Evolutionary conservation across 1,140 invertebrate species (phyloP).

Genomic region (Aphis gossypii): DNA sequence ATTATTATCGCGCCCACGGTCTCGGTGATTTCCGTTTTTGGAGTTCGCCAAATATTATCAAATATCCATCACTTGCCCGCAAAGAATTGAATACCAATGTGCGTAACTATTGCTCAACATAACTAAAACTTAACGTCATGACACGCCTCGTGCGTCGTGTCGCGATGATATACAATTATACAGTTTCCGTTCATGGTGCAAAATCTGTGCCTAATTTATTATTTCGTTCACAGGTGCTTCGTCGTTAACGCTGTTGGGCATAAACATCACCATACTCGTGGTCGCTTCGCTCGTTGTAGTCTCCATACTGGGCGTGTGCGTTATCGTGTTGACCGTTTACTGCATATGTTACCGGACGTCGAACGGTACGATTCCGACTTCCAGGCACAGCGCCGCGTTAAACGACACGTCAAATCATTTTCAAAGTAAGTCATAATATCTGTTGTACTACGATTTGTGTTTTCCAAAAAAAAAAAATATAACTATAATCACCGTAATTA

Average conservation of each 20-base stretch:
- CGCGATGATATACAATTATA: background rate
- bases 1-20: background rate
- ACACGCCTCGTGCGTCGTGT: background rate
- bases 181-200: background rate
- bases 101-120: background rate
- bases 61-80: too few species aligned
- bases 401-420: conserved; percentile 49
- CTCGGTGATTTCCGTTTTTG: too few species aligned
- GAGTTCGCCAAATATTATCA: too few species aligned
- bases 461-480: background rate
- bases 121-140: background rate
- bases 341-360: conserved; percentile 54
- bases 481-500: too few species aligned
- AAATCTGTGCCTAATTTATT: background rate
- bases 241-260: conserved; percentile 75
- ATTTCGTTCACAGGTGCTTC: conserved; percentile 71
- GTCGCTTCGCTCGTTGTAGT: conserved; percentile 73
- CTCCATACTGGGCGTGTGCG: conserved; percentile 72
- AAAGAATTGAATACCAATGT: too few species aligned
- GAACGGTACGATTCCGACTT: conserved; percentile 69
- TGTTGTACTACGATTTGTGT: background rate
- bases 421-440: conserved; percentile 26
- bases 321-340: conserved; percentile 75
- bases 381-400: conserved; percentile 62
- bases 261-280: conserved; percentile 79